These are phyloP conservation scores for Myotis myotis DNA, from an alignment of 2,797 vertebrate species.

Conservation along the genomic window DNA sequence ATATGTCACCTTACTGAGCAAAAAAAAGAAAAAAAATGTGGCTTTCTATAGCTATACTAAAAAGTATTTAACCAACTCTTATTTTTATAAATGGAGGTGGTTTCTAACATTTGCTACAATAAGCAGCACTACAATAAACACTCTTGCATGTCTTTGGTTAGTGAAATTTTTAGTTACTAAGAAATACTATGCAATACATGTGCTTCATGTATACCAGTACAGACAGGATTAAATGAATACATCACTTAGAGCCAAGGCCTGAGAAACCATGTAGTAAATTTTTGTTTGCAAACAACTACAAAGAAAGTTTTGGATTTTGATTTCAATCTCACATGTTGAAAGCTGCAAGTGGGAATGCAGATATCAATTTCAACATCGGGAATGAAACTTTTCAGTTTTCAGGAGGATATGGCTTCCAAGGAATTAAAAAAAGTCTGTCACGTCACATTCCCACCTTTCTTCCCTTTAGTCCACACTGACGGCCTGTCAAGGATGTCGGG, in stretches of 20 bases:
- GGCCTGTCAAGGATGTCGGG: not conserved
- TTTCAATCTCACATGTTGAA: not conserved
- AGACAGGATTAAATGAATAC: constrained; percentile 17
- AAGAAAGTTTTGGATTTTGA: not conserved
- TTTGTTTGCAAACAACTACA: constrained; percentile 5
- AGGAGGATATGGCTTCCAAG: not conserved
- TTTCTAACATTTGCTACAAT: not conserved
- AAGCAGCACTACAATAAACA: not conserved
- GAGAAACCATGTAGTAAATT: not conserved
- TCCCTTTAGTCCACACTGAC: not conserved
- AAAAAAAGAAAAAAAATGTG: not conserved
- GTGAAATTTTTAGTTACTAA: not conserved
- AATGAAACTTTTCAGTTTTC: not conserved
- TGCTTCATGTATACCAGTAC: not conserved
- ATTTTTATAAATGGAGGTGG: not conserved
- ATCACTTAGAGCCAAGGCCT: not conserved
- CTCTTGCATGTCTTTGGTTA: not conserved
- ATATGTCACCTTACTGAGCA: not conserved
- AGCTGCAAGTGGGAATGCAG: not conserved
- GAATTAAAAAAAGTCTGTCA: not conserved
- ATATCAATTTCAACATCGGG: not conserved
- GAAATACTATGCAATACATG: not conserved
- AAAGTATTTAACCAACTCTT: not conserved
- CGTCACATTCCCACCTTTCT: not conserved
- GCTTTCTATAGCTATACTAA: not conserved